Percentiles rank a stretch among this genome's conserved stretches.
phyloP scores from a whole-genome alignment of 2,888 invertebrate species.

The Danaus chrysippus region DNA sequence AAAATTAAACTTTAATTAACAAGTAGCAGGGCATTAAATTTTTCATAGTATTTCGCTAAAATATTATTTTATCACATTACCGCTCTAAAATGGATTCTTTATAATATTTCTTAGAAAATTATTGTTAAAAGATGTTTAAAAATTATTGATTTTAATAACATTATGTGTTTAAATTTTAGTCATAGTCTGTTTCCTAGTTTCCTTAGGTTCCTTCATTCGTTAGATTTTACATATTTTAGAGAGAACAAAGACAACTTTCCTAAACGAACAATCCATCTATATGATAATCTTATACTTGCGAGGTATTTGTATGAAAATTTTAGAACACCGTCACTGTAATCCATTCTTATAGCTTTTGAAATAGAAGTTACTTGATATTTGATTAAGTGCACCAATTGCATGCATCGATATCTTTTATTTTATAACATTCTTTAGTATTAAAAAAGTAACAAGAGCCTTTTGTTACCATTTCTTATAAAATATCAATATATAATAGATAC shows the following conservation, averaged over 20 bases:
- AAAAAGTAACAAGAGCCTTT: too few species aligned
- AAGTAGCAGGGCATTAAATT: not conserved
- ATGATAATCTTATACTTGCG: conserved; percentile 57
- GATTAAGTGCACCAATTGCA: conserved; percentile 7
- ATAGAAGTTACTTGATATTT: conserved; percentile 28
- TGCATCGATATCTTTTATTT: not conserved
- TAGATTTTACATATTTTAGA: conserved; percentile 24
- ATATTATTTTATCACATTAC: not conserved
- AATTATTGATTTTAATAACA: too few species aligned
- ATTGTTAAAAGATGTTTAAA: too few species aligned
- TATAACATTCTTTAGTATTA: too few species aligned
- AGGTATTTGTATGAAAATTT: conserved; percentile 60
- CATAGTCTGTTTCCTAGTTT: too few species aligned
- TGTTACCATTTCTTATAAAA: too few species aligned
- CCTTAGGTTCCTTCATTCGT: conserved; percentile 12
- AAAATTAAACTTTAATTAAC: conserved; percentile 11
- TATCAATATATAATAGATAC: too few species aligned
- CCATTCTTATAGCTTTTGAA: conserved; percentile 41
- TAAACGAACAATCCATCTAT: conserved; percentile 45
- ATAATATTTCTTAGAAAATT: too few species aligned
- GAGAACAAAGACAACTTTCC: conserved; percentile 25
- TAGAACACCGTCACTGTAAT: conserved; percentile 38
- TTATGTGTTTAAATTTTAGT: too few species aligned
- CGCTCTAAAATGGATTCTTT: conserved; percentile 12
- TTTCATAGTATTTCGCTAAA: not conserved